Evolutionary conservation across 23 tunicate genomes (phyloP).

Genomic region (Botrylloides violaceus): DNA sequence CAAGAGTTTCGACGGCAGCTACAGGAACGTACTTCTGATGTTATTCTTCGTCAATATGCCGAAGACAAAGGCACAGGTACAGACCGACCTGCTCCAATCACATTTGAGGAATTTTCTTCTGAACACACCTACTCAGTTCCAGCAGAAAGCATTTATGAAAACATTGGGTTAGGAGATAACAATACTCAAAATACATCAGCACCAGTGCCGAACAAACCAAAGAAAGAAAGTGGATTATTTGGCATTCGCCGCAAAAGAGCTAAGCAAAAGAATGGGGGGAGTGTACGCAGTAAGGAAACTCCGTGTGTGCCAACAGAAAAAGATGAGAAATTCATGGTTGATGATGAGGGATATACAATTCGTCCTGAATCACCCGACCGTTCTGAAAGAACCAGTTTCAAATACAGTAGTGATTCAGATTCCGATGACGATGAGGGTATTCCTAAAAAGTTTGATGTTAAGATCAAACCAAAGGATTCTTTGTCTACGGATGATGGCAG

Average conservation of each 20-base stretch:
- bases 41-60: conserved; percentile 45
- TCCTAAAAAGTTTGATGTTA: conserved; percentile 49
- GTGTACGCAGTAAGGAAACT: conserved; percentile 39
- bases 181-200: not conserved
- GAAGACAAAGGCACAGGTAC: conserved; percentile 80
- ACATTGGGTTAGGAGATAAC: not conserved
- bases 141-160: not conserved
- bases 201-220: not conserved
- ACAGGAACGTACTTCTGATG: conserved; percentile 41
- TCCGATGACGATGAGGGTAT: conserved; percentile 67
- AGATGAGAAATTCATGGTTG: conserved; percentile 40
- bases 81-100: conserved; percentile 67
- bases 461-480: conserved; percentile 74
- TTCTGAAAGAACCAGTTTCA: conserved; percentile 9
- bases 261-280: conserved; percentile 10
- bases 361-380: conserved; percentile 62
- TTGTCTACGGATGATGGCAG: conserved; percentile 33
- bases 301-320: conserved; percentile 16
- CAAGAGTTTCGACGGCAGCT: conserved; percentile 72
- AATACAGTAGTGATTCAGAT: conserved; percentile 17
- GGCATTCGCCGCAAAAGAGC: not conserved
- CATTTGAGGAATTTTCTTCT: conserved; percentile 58
- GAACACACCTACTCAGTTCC: conserved; percentile 29
- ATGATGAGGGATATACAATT: conserved; percentile 89
- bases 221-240: conserved; percentile 21